These are phyloP conservation scores for Dipodomys stephensi DNA, from an alignment of 2,113 vertebrate genomes.

Conservation along the genomic window DNA sequence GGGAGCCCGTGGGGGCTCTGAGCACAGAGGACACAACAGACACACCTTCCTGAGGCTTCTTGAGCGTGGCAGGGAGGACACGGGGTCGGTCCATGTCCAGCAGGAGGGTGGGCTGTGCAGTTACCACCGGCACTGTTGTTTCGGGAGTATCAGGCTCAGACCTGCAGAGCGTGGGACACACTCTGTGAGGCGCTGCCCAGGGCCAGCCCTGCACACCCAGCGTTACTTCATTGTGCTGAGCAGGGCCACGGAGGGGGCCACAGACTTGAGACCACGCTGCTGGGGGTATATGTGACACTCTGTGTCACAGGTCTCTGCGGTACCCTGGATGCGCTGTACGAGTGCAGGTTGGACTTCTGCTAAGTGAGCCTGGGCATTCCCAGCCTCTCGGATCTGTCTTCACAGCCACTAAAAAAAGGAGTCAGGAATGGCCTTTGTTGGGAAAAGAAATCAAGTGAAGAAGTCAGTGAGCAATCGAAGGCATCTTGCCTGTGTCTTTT, in stretches of 20 bases:
- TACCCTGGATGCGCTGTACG: neutral
- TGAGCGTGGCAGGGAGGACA: neutral
- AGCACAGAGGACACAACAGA: rapidly evolving
- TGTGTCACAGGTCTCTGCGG: neutral
- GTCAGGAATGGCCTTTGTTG: neutral
- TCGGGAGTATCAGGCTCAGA: neutral
- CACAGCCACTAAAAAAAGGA: neutral
- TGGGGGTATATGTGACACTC: neutral
- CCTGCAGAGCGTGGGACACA: rapidly evolving
- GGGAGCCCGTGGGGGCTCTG: neutral
- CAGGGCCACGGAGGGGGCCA: rapidly evolving
- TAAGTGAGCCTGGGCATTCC: neutral
- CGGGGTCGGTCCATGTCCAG: too few species aligned
- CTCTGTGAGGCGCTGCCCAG: too few species aligned
- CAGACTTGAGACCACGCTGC: neutral
- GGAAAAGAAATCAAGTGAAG: rapidly evolving
- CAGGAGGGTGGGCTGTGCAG: neutral
- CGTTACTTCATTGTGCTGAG: rapidly evolving
- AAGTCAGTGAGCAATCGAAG: neutral
- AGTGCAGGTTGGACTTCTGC: neutral
- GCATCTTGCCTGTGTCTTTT: too few species aligned
- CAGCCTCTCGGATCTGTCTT: neutral
- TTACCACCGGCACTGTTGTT: too few species aligned
- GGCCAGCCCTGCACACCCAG: neutral
- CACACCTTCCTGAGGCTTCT: neutral